Base-by-base conservation (phyloP, 2,888 invertebrate species). In the Biston betularia region DNA sequence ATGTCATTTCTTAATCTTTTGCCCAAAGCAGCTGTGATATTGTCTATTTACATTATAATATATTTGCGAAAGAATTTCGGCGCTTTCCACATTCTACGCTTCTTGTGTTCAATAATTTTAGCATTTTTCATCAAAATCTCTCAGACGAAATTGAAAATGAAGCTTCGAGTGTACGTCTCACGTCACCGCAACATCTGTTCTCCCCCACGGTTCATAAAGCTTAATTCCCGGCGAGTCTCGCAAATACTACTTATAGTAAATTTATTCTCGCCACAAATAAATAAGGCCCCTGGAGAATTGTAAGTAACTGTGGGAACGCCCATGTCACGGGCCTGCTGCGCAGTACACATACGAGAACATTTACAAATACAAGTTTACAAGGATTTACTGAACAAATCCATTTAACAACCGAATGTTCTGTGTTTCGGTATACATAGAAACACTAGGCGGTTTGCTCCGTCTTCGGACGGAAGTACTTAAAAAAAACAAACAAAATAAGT, bases 251-350 rank as follows among this genome's bases (percentile, higher is more conserved):
- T 74, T 68, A 67, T 82, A 82, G 77, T 76, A 77, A 90, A 90
- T 90, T 88, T 90, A 92, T 91, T 86, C 85, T 83, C 79, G 79
- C 79, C 77, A 75, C 82, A 84, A 88, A 89, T 91, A 92, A 89
- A 92, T 90, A 89, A 71, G 69, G 76, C 67, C 72, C 75, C 76
- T 72, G 69, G 79, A 84, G 82, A 84, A 89, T 88, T 88, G 89
- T 87, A 87, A 89, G 87, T 87, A 88, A 89, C 84, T 83, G 86
- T 73, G 71, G 78, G 73, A 71, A 78, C 85, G 87, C 84, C 84
- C 75, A 63, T 75, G 63, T 70, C 61, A 61, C 42, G 53, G 58
- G 7, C 38, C 24, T 42, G 56, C 24, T 61, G 11, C n/a, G 40
- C 50, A 46, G 9, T 38, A 44, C 34, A 63, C 46, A 5, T 44